Evolutionary conservation across 2,797 vertebrate genomes (phyloP).

Genomic region (Urocyon cinereoargenteus): DNA sequence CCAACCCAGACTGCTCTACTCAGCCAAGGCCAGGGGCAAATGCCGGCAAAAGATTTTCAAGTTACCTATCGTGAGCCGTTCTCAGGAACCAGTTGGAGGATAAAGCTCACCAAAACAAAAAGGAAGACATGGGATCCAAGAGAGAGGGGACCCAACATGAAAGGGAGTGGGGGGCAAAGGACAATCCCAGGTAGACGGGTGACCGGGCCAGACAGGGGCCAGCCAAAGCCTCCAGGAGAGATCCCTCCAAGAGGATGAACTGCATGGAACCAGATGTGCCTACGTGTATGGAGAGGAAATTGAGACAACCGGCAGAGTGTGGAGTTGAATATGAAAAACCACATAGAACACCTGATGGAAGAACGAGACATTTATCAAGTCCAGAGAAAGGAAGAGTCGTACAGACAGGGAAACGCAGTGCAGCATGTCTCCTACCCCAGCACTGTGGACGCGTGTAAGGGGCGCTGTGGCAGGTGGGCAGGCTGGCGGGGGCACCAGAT

Average conservation of each 20-base stretch:
- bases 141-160: neutral
- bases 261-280: neutral
- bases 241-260: neutral
- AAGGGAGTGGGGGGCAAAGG: too few relatives aligned
- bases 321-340: neutral
- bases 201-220: neutral
- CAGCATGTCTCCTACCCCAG: rapidly evolving
- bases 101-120: neutral
- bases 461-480: neutral
- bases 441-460: neutral
- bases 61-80: too few relatives aligned
- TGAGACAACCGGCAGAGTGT: rapidly evolving
- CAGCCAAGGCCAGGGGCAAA: neutral
- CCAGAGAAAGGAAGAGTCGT: neutral
- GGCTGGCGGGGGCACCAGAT: neutral
- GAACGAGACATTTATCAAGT: neutral
- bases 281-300: neutral
- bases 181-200: neutral
- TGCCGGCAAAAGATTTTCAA: neutral
- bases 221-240: neutral
- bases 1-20: neutral
- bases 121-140: neutral
- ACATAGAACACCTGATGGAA: neutral
- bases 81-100: neutral
- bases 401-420: neutral